Percentiles rank a stretch among this genome's conserved stretches.
phyloP scores from a whole-genome alignment of 2,113 vertebrate genomes.

The Xenus cinereus region DNA sequence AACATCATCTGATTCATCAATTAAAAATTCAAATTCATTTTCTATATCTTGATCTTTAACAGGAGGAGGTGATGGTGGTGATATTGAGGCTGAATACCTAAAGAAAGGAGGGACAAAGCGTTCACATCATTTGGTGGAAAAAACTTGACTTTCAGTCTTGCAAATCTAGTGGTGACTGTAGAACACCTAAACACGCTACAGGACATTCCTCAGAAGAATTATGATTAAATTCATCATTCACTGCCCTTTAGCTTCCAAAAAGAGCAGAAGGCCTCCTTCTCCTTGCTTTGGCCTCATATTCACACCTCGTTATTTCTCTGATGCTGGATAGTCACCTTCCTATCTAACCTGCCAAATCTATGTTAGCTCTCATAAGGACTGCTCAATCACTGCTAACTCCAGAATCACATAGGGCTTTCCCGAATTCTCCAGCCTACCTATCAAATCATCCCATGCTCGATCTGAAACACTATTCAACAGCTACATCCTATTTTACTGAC shows the following conservation, averaged over 20 bases:
- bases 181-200: not conserved
- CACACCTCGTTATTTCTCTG: not conserved
- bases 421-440: not conserved
- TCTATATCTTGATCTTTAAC: not conserved
- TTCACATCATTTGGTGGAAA: fast-evolving
- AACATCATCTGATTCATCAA: constrained; percentile 59
- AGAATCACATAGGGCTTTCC: not conserved
- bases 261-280: not conserved
- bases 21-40: constrained; percentile 74
- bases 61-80: not conserved
- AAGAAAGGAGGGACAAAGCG: not conserved
- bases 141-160: not conserved
- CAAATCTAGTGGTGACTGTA: not conserved
- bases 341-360: not conserved
- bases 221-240: not conserved
- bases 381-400: not conserved
- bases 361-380: not conserved
- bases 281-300: not conserved
- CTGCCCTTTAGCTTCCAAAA: not conserved
- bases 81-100: not conserved
- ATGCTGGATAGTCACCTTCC: not conserved
- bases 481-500: not conserved
- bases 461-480: not conserved
- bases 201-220: not conserved
- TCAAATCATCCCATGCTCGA: not conserved